These are phyloP conservation scores for Philypnodon macrostomus DNA, from an alignment of 2,797 vertebrate genomes.

Conservation along the genomic window DNA sequence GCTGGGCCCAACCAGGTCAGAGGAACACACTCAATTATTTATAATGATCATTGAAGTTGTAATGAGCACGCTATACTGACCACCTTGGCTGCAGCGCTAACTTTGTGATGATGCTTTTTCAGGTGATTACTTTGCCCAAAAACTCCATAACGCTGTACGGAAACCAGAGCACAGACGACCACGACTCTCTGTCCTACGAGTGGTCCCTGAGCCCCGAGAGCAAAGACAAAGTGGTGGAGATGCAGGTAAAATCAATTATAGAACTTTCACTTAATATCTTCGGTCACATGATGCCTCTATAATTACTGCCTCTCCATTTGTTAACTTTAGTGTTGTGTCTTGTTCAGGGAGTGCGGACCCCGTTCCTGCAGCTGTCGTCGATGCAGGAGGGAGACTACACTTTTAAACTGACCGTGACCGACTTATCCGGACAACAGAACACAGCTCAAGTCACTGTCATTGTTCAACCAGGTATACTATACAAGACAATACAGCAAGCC, in stretches of 20 bases:
- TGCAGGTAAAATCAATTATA: conserved; percentile 85
- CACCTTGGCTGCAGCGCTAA: no score
- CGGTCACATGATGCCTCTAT: not conserved
- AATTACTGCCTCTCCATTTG: no score
- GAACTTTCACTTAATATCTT: no score
- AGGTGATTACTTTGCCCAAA: conserved; percentile 93
- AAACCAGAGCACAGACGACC: conserved; percentile 94
- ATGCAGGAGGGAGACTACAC: conserved; percentile 98
- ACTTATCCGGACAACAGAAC: conserved; percentile 90
- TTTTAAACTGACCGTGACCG: conserved; percentile 93
- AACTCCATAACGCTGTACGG: conserved; percentile 90
- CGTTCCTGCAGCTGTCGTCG: conserved; percentile 89
- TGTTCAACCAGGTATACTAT: conserved; percentile 92
- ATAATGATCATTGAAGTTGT: no score
- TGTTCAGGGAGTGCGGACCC: conserved; percentile 88
- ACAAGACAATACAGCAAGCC: no score
- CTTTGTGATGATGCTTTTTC: no score
- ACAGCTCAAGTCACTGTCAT: conserved; percentile 93
- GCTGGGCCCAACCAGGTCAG: conserved; percentile 84
- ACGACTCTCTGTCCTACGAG: conserved; percentile 90
- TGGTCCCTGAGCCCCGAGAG: conserved; percentile 95
- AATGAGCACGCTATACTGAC: no score
- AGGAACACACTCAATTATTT: not conserved
- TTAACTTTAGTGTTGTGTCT: not conserved
- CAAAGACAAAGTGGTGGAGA: conserved; percentile 97